Conservation (phyloP, 2,888 invertebrate species). For the Orthosia incerta region DNA sequence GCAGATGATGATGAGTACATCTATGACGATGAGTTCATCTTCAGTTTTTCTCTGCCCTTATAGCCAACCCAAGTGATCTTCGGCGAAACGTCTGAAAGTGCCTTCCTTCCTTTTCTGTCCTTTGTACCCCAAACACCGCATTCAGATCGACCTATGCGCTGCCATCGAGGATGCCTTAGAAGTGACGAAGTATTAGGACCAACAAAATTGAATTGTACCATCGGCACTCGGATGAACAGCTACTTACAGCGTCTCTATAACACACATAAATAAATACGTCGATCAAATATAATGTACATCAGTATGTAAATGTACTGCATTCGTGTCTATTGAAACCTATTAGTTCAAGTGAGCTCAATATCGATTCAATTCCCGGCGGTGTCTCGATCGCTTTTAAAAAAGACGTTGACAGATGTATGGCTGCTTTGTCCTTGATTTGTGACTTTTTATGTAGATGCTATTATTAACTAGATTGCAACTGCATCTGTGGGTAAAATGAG, state of each 20-base stretch:
- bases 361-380: constrained; percentile 70
- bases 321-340: constrained; percentile 75
- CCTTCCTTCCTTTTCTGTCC: too few relatives aligned
- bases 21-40: too few relatives aligned
- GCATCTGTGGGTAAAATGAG: constrained; percentile 1
- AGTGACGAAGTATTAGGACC: too few relatives aligned
- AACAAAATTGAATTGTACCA: too few relatives aligned
- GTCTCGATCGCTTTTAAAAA: constrained; percentile 65
- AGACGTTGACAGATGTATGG: constrained; percentile 60
- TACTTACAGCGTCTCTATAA: not conserved
- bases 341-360: constrained; percentile 81
- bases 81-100: too few relatives aligned
- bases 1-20: too few relatives aligned
- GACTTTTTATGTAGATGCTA: constrained; percentile 12
- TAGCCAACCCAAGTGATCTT: too few relatives aligned
- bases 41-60: too few relatives aligned
- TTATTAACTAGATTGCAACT: constrained; percentile 18
- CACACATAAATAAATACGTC: constrained; percentile 5
- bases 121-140: too few relatives aligned
- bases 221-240: too few relatives aligned
- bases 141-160: too few relatives aligned
- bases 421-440: constrained; percentile 56
- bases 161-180: too few relatives aligned
- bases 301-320: constrained; percentile 51
- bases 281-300: constrained; percentile 8